Evolutionary conservation across 30 jellyfish, hydroid and myxozoan species (phyloP).

Genomic region (Mastigias papua): DNA sequence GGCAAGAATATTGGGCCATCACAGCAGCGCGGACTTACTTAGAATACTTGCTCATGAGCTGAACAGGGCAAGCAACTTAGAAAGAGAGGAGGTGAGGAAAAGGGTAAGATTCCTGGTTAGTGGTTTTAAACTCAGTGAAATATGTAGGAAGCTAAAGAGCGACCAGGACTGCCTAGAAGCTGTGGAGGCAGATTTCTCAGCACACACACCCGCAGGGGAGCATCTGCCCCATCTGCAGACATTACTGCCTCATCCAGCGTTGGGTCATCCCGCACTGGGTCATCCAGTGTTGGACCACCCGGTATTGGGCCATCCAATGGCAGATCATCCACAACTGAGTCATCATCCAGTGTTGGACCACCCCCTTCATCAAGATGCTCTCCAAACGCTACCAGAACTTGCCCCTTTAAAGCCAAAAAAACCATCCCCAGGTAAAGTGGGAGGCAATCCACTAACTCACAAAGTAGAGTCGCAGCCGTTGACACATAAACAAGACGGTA

Average conservation of each 20-base stretch:
- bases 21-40: constrained; percentile 73
- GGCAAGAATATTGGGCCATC: constrained; percentile 72
- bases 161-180: constrained; percentile 78
- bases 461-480: constrained; percentile 43
- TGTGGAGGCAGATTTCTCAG: constrained; percentile 70
- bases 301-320: constrained; percentile 19
- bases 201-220: constrained; percentile 54
- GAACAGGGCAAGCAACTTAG: constrained; percentile 62
- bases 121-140: constrained; percentile 68
- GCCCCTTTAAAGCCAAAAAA: constrained; percentile 5
- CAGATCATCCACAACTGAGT: neutral
- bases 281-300: constrained; percentile 17
- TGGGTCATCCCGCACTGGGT: neutral
- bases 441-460: constrained; percentile 25
- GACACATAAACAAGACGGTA: constrained; percentile 28
- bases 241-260: neutral
- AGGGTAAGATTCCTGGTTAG: constrained; percentile 71
- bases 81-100: constrained; percentile 67
- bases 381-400: neutral
- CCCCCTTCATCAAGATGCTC: constrained; percentile 8
- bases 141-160: constrained; percentile 53
- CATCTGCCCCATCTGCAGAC: constrained; percentile 9
- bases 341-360: neutral
- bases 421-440: constrained; percentile 39
- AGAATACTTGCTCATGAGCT: constrained; percentile 72